Evolutionary conservation across 2,888 invertebrate species (phyloP).

Genomic region (Chydorus sphaericus): DNA sequence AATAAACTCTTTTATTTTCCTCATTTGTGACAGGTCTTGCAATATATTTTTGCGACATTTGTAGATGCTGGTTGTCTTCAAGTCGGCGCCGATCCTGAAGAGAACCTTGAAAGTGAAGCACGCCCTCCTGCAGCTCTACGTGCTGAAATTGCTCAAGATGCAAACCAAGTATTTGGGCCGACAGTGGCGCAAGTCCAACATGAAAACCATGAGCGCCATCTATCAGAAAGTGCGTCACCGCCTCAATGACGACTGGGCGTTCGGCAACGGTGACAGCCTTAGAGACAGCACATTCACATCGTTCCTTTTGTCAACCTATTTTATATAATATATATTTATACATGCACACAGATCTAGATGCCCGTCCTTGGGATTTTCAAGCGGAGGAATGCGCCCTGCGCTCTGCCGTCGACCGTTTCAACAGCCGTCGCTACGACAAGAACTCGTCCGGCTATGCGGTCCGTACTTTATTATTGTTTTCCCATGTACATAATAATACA

Average conservation of each 20-base stretch:
- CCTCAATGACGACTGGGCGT: conserved; percentile 98
- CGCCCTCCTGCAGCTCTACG: conserved; percentile 94
- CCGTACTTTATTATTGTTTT: no score
- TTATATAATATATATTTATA: not conserved
- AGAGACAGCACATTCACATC: not conserved
- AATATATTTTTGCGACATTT: conserved; percentile 11
- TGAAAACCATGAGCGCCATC: conserved; percentile 99
- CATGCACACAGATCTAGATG: conserved; percentile 60
- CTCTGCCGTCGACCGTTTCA: conserved; percentile 89
- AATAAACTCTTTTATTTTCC: not conserved
- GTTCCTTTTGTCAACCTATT: not conserved
- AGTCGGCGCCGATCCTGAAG: conserved; percentile 96
- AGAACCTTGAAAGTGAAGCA: conserved; percentile 88
- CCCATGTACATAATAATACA: conserved; percentile 1
- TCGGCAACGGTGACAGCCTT: conserved; percentile 65
- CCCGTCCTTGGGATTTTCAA: conserved; percentile 94
- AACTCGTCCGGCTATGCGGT: conserved; percentile 5
- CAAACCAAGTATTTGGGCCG: conserved; percentile 97
- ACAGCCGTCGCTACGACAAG: conserved; percentile 71
- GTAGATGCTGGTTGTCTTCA: conserved; percentile 93
- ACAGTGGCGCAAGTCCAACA: conserved; percentile 98
- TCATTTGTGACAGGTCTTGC: not conserved
- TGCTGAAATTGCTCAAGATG: conserved; percentile 94
- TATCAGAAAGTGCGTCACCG: conserved; percentile 93
- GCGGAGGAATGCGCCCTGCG: conserved; percentile 91